These are phyloP conservation scores for Barnardius zonarius DNA, from an alignment of 2,113 vertebrate species.

Conservation along the genomic window DNA sequence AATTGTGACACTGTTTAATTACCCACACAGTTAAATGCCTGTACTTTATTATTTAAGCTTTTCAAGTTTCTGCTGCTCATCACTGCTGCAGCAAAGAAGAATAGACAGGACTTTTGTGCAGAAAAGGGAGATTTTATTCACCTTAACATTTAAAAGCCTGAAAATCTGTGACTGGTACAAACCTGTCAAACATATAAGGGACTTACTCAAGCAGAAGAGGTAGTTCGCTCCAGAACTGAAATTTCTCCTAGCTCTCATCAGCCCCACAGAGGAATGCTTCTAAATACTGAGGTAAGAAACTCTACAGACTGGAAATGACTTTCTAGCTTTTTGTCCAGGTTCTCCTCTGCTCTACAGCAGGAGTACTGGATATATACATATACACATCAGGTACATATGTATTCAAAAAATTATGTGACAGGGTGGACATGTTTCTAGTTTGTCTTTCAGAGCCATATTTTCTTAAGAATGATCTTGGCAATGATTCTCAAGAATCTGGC, in stretches of 20 bases:
- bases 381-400: neutral
- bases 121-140: neutral
- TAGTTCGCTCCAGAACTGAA: neutral
- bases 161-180: neutral
- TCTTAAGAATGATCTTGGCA: neutral
- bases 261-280: neutral
- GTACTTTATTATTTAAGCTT: neutral
- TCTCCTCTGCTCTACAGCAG: neutral
- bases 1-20: neutral
- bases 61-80: conserved; percentile 3
- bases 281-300: neutral
- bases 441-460: neutral
- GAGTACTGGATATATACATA: neutral
- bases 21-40: neutral
- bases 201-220: neutral
- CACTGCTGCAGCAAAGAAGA: neutral
- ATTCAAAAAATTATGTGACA: neutral
- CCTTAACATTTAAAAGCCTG: neutral
- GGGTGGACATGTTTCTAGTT: neutral
- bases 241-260: neutral
- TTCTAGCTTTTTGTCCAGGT: neutral
- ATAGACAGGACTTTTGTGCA: neutral
- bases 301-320: neutral
- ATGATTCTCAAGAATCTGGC: neutral
- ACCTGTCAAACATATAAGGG: neutral